phyloP scores from a whole-genome alignment of 2,888 invertebrate genomes.

The Himalopsyche japonica region DNA sequence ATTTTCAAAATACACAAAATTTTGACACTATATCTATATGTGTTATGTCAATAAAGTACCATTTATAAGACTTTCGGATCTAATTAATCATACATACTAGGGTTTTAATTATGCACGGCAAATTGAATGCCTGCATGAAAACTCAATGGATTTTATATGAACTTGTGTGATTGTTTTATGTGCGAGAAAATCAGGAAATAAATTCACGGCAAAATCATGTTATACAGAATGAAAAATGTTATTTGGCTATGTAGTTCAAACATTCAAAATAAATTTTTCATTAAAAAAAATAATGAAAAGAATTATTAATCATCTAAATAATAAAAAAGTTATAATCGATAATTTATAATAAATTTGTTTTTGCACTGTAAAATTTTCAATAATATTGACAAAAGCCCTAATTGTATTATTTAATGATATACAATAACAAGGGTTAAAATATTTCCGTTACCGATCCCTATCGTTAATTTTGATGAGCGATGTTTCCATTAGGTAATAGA shows the following conservation, averaged over 20 bases:
- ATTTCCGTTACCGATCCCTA: not conserved
- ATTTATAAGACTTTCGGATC: not conserved
- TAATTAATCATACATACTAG: not conserved
- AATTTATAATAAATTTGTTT: too few species aligned
- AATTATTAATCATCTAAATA: too few species aligned
- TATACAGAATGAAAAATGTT: too few species aligned
- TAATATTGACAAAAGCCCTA: not conserved
- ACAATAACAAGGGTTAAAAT: not conserved
- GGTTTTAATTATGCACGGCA: not conserved
- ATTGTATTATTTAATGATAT: not conserved
- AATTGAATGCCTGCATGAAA: not conserved
- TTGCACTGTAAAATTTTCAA: not conserved
- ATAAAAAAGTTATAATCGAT: too few species aligned
- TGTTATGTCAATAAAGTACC: not conserved
- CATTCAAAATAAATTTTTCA: too few species aligned
- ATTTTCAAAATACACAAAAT: not conserved
- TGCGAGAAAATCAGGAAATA: not conserved
- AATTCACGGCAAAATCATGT: not conserved
- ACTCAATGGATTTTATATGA: not conserved
- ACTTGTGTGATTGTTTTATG: not conserved
- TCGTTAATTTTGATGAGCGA: not conserved
- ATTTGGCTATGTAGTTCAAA: too few species aligned
- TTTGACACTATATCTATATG: not conserved
- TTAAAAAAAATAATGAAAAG: too few species aligned
- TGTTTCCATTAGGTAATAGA: not conserved